These are phyloP conservation scores for Cephalotes varians DNA, from an alignment of 2,888 invertebrate species.

Conservation along the genomic window DNA sequence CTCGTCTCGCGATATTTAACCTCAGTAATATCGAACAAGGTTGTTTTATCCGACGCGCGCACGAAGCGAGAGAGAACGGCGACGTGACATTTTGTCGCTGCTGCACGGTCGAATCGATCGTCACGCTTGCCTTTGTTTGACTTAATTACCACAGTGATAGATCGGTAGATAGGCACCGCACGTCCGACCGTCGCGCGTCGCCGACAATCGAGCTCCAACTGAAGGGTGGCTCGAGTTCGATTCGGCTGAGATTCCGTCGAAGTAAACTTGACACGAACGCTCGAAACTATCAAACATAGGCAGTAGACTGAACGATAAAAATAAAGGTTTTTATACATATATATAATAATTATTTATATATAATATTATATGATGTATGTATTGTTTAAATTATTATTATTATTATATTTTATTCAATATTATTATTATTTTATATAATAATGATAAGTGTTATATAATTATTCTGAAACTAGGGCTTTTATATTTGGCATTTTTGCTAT, in stretches of 20 bases:
- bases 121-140: constrained; percentile 75
- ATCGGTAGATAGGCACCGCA: constrained; percentile 74
- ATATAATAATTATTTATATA: too few relatives aligned
- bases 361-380: too few relatives aligned
- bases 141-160: constrained; percentile 74
- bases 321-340: too few relatives aligned
- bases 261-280: constrained; percentile 64
- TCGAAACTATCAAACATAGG: constrained; percentile 64
- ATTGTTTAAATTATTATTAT: not conserved
- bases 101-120: constrained; percentile 71
- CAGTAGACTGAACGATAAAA: not conserved
- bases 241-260: constrained; percentile 55
- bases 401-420: not conserved
- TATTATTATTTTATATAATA: not conserved
- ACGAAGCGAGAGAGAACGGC: constrained; percentile 43
- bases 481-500: not conserved
- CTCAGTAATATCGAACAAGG: constrained; percentile 54
- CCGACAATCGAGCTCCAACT: constrained; percentile 38
- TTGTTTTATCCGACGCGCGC: constrained; percentile 43
- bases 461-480: not conserved
- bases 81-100: constrained; percentile 73
- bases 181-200: constrained; percentile 51
- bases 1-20: constrained; percentile 54
- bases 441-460: not conserved
- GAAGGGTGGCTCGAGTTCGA: constrained; percentile 31